These are phyloP conservation scores for Lanistes nyassanus DNA, from an alignment of 1,140 invertebrate species.

Conservation along the genomic window DNA sequence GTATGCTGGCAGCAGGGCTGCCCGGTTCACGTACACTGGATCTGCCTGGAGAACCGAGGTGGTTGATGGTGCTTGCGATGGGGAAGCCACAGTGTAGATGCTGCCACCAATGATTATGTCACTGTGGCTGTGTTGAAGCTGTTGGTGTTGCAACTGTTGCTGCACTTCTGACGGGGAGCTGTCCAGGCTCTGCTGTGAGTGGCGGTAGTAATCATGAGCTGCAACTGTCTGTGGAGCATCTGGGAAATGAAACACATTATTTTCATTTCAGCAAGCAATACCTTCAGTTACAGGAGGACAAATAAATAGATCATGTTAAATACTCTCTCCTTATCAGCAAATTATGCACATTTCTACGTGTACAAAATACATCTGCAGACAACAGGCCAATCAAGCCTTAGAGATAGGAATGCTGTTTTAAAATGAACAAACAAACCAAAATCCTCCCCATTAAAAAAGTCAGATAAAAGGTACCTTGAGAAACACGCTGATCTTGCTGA, in stretches of 20 bases:
- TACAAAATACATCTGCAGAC: no score
- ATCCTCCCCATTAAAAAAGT: background rate
- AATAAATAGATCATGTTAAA: no score
- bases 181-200: slow-evolving; percentile 56
- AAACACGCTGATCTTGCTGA: slow-evolving; percentile 46
- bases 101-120: slow-evolving; percentile 22
- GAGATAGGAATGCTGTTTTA: background rate
- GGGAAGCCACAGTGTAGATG: slow-evolving; percentile 12
- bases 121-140: slow-evolving; percentile 34
- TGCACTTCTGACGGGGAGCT: slow-evolving; percentile 33
- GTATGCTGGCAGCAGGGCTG: slow-evolving; percentile 86
- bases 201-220: slow-evolving; percentile 45
- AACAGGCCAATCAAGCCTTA: no score
- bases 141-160: slow-evolving; percentile 28
- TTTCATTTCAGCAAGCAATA: background rate
- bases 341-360: no score
- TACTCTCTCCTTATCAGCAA: no score
- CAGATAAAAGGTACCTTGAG: slow-evolving; percentile 40
- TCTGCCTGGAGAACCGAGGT: slow-evolving; percentile 33
- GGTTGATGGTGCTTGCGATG: slow-evolving; percentile 22
- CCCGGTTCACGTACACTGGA: slow-evolving; percentile 49
- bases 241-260: slow-evolving; percentile 29
- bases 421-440: background rate
- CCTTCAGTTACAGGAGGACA: no score
- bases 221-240: slow-evolving; percentile 46